A percentile compares a stretch with the other conserved stretches of the same genome.
phyloP scores from a whole-genome alignment of 2,888 invertebrate genomes.

The Eustalomyia histrio region DNA sequence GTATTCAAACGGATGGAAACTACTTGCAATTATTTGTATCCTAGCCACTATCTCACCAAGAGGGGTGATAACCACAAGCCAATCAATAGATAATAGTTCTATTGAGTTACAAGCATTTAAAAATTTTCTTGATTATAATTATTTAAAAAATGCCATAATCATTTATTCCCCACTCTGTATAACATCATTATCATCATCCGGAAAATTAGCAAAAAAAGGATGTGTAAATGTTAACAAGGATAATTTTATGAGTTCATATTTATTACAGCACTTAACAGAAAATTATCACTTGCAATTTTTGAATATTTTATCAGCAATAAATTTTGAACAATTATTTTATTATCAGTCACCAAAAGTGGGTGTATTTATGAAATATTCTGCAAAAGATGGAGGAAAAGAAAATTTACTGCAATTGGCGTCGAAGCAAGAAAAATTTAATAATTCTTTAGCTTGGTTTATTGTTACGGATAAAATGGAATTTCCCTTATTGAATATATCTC shows the following conservation, averaged over 20 bases:
- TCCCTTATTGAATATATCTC: conserved; percentile 2
- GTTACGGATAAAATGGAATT: conserved; percentile 53
- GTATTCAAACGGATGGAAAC: conserved; percentile 46
- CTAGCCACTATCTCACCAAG: conserved; percentile 34
- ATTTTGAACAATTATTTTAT: conserved; percentile 14
- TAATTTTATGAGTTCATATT: conserved; percentile 40
- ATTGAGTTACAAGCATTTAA: conserved; percentile 69
- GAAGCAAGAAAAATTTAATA: conserved; percentile 22
- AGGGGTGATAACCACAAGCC: conserved; percentile 25
- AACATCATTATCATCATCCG: neutral
- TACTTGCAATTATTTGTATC: conserved; percentile 49
- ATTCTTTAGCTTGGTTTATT: conserved; percentile 71
- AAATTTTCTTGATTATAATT: conserved; percentile 72
- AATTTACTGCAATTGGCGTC: conserved; percentile 68
- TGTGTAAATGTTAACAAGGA: conserved; percentile 22
- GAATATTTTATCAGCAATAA: conserved; percentile 24
- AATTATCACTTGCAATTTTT: conserved; percentile 71
- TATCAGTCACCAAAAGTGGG: conserved; percentile 69
- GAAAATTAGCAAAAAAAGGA: neutral
- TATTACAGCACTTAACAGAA: conserved; percentile 56
- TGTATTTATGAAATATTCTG: conserved; percentile 69
- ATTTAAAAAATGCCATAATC: conserved; percentile 73
- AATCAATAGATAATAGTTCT: conserved; percentile 20
- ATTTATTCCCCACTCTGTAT: conserved; percentile 49
- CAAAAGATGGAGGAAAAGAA: conserved; percentile 51